Evolutionary conservation across 2,888 invertebrate species (phyloP), one percentile per base, ranked within the genome.

Genomic region (Zygothrica quintamaculata): DNA sequence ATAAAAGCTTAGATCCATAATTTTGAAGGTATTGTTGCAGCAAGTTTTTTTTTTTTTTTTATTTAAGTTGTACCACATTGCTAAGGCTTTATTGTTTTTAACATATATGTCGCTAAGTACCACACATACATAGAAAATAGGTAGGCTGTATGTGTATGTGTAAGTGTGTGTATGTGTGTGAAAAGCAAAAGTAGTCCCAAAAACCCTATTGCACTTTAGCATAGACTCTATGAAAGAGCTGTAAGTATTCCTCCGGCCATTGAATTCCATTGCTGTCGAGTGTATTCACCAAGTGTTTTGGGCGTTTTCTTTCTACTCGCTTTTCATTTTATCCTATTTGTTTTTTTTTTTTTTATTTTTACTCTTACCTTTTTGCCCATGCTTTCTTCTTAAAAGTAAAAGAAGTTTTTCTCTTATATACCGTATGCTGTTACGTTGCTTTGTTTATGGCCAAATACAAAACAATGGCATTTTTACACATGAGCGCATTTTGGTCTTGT

Each of bases 381-480:
- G 59, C 71, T 77, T 77, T 22, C 18, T 22, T 3, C 18, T 22
- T 22, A 22, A 22, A 22, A 22, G 5, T 3, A 22, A 22, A 62
- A 65, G 47, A 61, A 57, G 61, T 73, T 57, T 59, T 39, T 59
- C 39, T 37, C 29, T 65, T 64, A 47, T 53, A 44, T 61, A 50
- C 36, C 64, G 48, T 70, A 67, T n/a, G 29, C n/a, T 51, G 67
- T 51, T 46, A 65, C 52, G 50, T 37, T 51, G 79, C 73, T 80
- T 80, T 80, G 86, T 80, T 85, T 82, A 76, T 57, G 73, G 44
- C 73, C 78, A 74, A 79, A 84, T 69, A 71, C 57, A 75, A 81
- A 82, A 85, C 80, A 80, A 85, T 85, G 67, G 70, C 66, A 75
- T 73, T 82, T 82, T 78, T 70, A 56, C 84, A 85, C 86, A 82